A percentile compares a stretch with the other conserved stretches of the same genome.
Conservation (phyloP, 1,140 invertebrate species). For the Eupeodes corollae region DNA sequence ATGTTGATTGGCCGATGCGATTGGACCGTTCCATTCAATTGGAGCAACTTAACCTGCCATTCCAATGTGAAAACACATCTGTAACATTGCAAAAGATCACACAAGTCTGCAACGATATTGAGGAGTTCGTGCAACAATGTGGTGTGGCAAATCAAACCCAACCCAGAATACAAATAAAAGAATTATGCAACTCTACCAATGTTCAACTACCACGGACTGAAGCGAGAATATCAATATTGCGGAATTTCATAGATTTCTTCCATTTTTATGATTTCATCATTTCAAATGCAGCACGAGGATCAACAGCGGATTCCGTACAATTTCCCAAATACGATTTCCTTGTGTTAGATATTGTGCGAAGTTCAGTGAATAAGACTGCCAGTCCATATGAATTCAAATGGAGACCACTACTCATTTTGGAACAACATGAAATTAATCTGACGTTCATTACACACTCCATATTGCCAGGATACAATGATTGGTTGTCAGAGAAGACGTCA, state of each 20-base stretch:
- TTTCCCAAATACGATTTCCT: slow-evolving; percentile 32
- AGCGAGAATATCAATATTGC: slow-evolving; percentile 11
- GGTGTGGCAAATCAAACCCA: too few species aligned
- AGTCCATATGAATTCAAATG: slow-evolving; percentile 14
- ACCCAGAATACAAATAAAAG: neutral
- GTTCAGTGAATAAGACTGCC: neutral
- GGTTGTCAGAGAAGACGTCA: slow-evolving; percentile 25
- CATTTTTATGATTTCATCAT: slow-evolving; percentile 32
- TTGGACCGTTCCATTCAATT: neutral
- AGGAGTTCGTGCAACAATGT: neutral
- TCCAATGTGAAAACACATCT: neutral
- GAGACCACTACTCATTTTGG: slow-evolving; percentile 31
- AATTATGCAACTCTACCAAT: neutral
- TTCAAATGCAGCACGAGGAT: slow-evolving; percentile 3
- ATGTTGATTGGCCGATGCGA: slow-evolving; percentile 7
- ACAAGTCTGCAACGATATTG: neutral
- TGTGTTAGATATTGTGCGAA: slow-evolving; percentile 25
- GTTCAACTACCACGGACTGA: neutral
- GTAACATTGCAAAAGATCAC: slow-evolving; percentile 1
- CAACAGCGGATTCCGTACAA: slow-evolving; percentile 1
- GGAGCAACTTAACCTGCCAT: neutral
- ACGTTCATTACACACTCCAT: slow-evolving; percentile 30
- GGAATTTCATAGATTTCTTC: slow-evolving; percentile 27
- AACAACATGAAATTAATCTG: slow-evolving; percentile 13
- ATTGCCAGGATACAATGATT: slow-evolving; percentile 31